Evolutionary conservation across 2,113 vertebrate genomes (phyloP), one percentile per base, ranked within the genome.

Genomic region (Festucalex cinctus): DNA sequence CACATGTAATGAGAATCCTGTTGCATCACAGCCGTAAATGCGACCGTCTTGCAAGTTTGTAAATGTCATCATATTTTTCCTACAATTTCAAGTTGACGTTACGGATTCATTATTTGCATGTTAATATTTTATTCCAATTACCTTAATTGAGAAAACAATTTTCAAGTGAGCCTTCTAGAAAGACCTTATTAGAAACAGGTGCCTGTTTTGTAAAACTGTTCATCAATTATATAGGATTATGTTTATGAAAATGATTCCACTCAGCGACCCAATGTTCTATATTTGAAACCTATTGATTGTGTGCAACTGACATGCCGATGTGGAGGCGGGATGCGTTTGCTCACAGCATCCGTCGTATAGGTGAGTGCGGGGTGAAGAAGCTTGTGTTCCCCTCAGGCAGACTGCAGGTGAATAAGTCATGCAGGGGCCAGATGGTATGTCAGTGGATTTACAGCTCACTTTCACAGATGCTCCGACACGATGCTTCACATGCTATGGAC

Each of bases 391-490:
- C 71, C 71, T 63, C 43, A 72, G 70, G 70, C 76, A 76, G 68
- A 49, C 72, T 74, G 46, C 19, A 51, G 74, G 66, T 77, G 69
- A 86, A 75, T 73, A 49, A 84, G 78, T 80, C 75, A 84, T 74
- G 73, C 65, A 65, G 69, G 35, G 80, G 68, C 69, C 67, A 76
- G 71, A 85, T 83, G 78, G 69, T 63, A 73, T 80, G 81, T 80
- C 79, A 75, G 51, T 57, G 39, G 22, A 22, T 62, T 66, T 70
- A 68, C 66, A 70, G 79, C 76, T 83, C 67, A 67, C 68, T 75
- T 85, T 83, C 74, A 13, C 1, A 74, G 70, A 79, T 75, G 46
- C 68, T 36, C 44, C 14, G 58, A 68, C 57, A 75, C 26, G 65
- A 72, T 76, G 66, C 70, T 58, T 58, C 66, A 54, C 17, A 2